Percentiles rank a stretch among this genome's conserved stretches.
Evolutionary conservation across 2,113 vertebrate species (phyloP).

Genomic region (Rhynchopsitta pachyrhyncha): DNA sequence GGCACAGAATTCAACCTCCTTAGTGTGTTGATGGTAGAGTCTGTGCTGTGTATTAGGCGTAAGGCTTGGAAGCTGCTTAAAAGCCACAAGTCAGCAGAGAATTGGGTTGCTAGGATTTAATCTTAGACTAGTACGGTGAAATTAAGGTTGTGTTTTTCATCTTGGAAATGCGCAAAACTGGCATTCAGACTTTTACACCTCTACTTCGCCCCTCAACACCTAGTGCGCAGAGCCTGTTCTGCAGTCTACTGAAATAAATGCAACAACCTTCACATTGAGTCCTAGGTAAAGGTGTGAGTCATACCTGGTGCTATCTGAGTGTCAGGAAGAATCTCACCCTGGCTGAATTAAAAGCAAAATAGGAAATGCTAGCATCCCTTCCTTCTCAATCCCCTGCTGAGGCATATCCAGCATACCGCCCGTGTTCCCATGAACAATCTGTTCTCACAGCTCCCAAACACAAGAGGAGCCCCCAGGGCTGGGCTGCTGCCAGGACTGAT

Average conservation of each 20-base stretch:
- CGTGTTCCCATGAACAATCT: not conserved
- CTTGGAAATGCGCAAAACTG: not conserved
- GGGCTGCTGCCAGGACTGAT: constrained; percentile 32
- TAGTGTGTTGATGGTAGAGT: not conserved
- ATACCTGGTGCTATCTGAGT: not conserved
- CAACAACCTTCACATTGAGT: not conserved
- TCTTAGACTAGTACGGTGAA: not conserved
- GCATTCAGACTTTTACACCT: not conserved
- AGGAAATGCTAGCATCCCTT: not conserved
- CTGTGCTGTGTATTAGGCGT: not conserved
- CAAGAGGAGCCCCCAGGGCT: not conserved
- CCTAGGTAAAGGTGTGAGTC: not conserved
- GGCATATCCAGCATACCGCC: not conserved
- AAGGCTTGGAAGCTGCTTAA: not conserved
- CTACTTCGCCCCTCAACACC: not conserved
- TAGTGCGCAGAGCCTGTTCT: not conserved
- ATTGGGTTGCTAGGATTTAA: constrained; percentile 14
- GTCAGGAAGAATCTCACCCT: not conserved
- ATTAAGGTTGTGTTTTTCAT: rapidly evolving
- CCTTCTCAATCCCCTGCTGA: not conserved
- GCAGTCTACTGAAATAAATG: not conserved
- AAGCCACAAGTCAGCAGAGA: not conserved
- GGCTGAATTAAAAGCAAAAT: not conserved
- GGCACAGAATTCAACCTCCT: not conserved
- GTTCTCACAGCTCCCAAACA: constrained; percentile 31